phyloP scores from a whole-genome alignment of 2,888 invertebrate genomes.

The Sicus ferrugineus region DNA sequence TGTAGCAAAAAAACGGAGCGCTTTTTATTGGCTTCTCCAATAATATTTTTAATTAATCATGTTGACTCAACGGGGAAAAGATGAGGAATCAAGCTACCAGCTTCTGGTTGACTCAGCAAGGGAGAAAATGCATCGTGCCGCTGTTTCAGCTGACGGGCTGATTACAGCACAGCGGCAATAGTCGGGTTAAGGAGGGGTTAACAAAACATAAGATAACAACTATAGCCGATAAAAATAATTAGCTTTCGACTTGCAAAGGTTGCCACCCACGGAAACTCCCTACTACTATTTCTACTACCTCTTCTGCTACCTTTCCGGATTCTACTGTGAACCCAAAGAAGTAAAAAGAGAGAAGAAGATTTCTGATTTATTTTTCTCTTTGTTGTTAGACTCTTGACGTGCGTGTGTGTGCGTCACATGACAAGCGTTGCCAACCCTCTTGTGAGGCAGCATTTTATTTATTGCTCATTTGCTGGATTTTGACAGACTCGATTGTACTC shows the following conservation, averaged over 20 bases:
- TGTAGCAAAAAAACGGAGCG: neutral
- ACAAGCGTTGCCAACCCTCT: constrained; percentile 1
- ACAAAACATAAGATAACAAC: too few relatives aligned
- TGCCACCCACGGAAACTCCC: neutral
- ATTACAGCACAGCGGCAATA: too few relatives aligned
- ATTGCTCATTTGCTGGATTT: neutral
- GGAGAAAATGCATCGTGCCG: too few relatives aligned
- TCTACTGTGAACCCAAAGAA: neutral
- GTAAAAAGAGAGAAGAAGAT: neutral
- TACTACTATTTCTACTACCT: neutral
- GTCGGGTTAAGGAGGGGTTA: too few relatives aligned
- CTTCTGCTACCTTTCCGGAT: neutral
- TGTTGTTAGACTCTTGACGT: neutral
- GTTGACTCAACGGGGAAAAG: too few relatives aligned
- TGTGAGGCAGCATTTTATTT: neutral
- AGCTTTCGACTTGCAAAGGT: neutral
- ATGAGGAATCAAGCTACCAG: too few relatives aligned
- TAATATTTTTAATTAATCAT: neutral
- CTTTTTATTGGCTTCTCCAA: neutral
- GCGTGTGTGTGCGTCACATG: neutral
- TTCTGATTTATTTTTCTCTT: neutral
- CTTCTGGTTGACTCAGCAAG: too few relatives aligned
- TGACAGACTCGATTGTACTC: neutral
- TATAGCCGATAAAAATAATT: too few relatives aligned
- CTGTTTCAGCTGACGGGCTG: too few relatives aligned